phyloP scores from a whole-genome alignment of 2,797 vertebrate genomes.

The Tapera naevia region DNA sequence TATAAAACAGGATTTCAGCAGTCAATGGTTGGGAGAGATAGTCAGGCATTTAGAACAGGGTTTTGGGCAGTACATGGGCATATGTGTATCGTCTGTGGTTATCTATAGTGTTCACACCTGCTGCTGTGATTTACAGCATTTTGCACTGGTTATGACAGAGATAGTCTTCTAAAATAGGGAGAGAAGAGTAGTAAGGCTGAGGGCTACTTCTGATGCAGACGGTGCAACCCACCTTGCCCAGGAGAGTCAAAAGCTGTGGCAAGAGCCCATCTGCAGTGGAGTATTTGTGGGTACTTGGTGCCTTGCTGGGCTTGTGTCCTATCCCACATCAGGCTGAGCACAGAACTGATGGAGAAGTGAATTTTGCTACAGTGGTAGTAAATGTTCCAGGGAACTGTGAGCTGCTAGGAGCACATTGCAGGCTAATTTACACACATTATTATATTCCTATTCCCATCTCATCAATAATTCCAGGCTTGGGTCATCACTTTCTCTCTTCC shows the following conservation, averaged over 20 bases:
- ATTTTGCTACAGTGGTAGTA: not conserved
- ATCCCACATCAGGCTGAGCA: not conserved
- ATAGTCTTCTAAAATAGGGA: not conserved
- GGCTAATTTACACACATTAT: constrained; percentile 29
- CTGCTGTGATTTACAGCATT: not conserved
- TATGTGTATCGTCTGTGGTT: not conserved
- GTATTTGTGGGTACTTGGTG: not conserved
- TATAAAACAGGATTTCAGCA: not conserved
- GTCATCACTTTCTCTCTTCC: not conserved
- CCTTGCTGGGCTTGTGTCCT: not conserved
- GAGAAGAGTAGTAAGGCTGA: not conserved
- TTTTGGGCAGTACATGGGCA: not conserved
- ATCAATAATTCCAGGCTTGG: constrained; percentile 45
- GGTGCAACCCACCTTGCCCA: not conserved
- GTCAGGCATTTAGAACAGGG: not conserved
- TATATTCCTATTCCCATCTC: constrained; percentile 46
- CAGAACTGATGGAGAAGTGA: not conserved
- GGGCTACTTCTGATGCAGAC: not conserved
- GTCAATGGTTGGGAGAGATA: not conserved
- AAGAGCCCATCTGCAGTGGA: not conserved
- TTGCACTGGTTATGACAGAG: not conserved
- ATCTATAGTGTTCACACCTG: not conserved
- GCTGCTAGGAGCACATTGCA: not conserved
- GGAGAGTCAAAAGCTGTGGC: not conserved
- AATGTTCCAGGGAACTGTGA: not conserved